Percentiles rank a stretch among this genome's conserved stretches.
phyloP scores from a whole-genome alignment of 2,888 invertebrate species.

The Tachina lurida region DNA sequence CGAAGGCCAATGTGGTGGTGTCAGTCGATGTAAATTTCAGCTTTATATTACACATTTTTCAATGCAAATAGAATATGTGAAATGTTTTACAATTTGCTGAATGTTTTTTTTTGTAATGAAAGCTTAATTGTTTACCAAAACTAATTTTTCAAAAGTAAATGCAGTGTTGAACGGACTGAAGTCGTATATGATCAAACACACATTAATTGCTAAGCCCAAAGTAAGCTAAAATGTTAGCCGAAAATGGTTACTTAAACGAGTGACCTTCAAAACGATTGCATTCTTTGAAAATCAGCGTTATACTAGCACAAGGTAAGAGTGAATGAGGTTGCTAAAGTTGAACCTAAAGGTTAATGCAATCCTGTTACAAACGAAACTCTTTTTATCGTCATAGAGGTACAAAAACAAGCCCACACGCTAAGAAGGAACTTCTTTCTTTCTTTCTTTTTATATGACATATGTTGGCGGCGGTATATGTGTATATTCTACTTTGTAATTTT shows the following conservation, averaged over 20 bases:
- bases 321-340: neutral
- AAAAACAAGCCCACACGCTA: slow-evolving; percentile 62
- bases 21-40: too few relatives aligned
- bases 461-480: slow-evolving; percentile 52
- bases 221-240: slow-evolving; percentile 2
- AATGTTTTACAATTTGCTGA: too few relatives aligned
- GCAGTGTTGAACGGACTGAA: too few relatives aligned
- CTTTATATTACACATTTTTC: too few relatives aligned
- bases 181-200: too few relatives aligned
- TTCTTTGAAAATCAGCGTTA: slow-evolving; percentile 39
- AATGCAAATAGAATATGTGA: too few relatives aligned
- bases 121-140: too few relatives aligned
- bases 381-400: neutral
- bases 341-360: slow-evolving; percentile 51
- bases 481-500: slow-evolving; percentile 22
- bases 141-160: neutral
- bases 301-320: neutral
- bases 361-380: slow-evolving; percentile 9
- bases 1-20: too few relatives aligned
- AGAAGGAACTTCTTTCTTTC: slow-evolving; percentile 49
- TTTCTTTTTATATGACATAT: slow-evolving; percentile 38
- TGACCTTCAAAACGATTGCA: slow-evolving; percentile 33
- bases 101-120: too few relatives aligned
- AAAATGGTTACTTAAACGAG: neutral
- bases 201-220: neutral